Conservation (phyloP, 2,113 vertebrate species). For the Malaclemys terrapin region DNA sequence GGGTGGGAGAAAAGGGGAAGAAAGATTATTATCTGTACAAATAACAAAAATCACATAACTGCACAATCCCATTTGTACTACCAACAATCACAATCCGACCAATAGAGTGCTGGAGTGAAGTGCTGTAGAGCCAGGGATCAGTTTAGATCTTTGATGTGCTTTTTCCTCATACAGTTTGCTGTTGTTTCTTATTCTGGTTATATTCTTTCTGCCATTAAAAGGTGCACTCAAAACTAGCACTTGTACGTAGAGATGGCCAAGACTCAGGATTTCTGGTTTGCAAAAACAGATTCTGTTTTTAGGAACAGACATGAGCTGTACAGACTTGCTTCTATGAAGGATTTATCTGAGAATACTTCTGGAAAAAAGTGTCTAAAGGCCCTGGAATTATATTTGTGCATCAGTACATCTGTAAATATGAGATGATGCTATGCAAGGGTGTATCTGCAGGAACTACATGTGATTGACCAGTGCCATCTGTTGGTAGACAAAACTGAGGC, state of each 20-base stretch:
- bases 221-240: rapidly evolving
- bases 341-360: not conserved
- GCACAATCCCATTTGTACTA: not conserved
- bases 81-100: not conserved
- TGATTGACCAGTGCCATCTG: not conserved
- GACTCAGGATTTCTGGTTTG: not conserved
- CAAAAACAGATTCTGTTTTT: not conserved
- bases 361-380: rapidly evolving
- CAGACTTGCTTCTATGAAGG: not conserved
- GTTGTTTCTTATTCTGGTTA: not conserved
- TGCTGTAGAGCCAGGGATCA: not conserved
- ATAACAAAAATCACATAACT: not conserved
- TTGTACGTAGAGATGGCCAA: rapidly evolving
- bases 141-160: not conserved
- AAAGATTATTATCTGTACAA: not conserved
- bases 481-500: not conserved
- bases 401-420: rapidly evolving
- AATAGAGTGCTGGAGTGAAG: not conserved
- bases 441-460: rapidly evolving
- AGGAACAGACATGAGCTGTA: rapidly evolving
- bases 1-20: not conserved
- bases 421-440: rapidly evolving
- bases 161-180: not conserved
- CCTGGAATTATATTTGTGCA: rapidly evolving
- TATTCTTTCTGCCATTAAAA: not conserved